A percentile compares a stretch with the other conserved stretches of the same genome.
phyloP scores from a whole-genome alignment of 1,140 invertebrate genomes.

The Hetaerina americana region DNA sequence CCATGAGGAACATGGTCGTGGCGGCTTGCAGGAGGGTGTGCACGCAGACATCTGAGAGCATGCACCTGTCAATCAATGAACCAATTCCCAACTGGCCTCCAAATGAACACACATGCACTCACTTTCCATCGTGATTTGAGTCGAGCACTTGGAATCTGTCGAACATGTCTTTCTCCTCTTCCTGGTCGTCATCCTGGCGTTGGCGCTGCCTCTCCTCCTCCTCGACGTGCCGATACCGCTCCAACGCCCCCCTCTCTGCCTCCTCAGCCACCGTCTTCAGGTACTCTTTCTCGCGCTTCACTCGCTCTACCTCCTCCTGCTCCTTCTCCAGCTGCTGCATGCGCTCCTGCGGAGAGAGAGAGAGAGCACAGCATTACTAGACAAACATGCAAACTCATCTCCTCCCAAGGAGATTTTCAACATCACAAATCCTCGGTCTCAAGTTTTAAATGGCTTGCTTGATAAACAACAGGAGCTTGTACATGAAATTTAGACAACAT shows the following conservation, averaged over 20 bases:
- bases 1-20: neutral
- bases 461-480: too few relatives aligned
- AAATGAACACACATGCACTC: slow-evolving; percentile 13
- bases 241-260: slow-evolving; percentile 58
- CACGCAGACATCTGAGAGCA: neutral
- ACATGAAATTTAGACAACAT: too few relatives aligned
- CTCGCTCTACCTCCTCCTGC: slow-evolving; percentile 51
- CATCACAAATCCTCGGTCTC: too few relatives aligned
- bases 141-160: slow-evolving; percentile 62
- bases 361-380: too few relatives aligned
- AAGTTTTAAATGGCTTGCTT: too few relatives aligned
- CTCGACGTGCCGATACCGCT: slow-evolving; percentile 56
- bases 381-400: too few relatives aligned
- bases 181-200: slow-evolving; percentile 43
- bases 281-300: slow-evolving; percentile 57
- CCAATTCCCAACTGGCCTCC: neutral
- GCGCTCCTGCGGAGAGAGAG: slow-evolving; percentile 34
- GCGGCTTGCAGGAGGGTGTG: neutral
- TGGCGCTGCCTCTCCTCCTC: slow-evolving; percentile 42
- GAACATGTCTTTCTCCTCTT: slow-evolving; percentile 43
- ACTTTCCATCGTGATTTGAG: slow-evolving; percentile 55
- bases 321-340: slow-evolving; percentile 56
- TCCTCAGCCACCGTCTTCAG: slow-evolving; percentile 58
- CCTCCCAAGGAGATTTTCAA: too few relatives aligned
- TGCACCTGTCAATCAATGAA: neutral